These are phyloP conservation scores for Erythrocercus mccallii DNA, from an alignment of 2,113 vertebrate species.

Conservation along the genomic window DNA sequence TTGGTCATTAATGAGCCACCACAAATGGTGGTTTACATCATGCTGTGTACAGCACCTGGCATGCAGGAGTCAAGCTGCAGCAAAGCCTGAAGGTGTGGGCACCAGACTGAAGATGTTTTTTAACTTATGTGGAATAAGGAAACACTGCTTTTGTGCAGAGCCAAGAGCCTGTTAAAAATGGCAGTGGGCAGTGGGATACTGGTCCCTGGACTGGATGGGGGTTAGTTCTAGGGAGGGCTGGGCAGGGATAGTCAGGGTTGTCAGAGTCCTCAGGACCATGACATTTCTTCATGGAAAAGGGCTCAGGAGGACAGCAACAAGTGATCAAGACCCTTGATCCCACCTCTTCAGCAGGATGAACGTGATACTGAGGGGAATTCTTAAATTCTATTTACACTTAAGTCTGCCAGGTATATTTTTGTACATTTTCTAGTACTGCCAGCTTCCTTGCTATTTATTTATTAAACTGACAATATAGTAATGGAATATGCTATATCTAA, in stretches of 20 bases:
- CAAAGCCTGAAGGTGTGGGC: not conserved
- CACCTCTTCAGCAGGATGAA: not conserved
- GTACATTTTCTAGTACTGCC: not conserved
- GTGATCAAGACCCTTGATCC: not conserved
- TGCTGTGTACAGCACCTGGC: not conserved
- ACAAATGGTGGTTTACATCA: not conserved
- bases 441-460: not conserved
- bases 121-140: not conserved
- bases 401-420: not conserved
- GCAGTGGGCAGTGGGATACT: not conserved
- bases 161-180: not conserved
- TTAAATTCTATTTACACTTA: not conserved
- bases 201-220: accelerated
- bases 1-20: not conserved
- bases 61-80: not conserved
- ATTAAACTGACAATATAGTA: not conserved
- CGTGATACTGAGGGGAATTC: not conserved
- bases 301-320: not conserved
- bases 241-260: not conserved
- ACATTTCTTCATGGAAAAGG: not conserved
- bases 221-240: accelerated
- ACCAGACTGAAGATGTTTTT: not conserved
- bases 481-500: not conserved
- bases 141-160: not conserved
- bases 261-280: not conserved